phyloP scores from a whole-genome alignment of 2,888 invertebrate species.

The Germaria angustata region DNA sequence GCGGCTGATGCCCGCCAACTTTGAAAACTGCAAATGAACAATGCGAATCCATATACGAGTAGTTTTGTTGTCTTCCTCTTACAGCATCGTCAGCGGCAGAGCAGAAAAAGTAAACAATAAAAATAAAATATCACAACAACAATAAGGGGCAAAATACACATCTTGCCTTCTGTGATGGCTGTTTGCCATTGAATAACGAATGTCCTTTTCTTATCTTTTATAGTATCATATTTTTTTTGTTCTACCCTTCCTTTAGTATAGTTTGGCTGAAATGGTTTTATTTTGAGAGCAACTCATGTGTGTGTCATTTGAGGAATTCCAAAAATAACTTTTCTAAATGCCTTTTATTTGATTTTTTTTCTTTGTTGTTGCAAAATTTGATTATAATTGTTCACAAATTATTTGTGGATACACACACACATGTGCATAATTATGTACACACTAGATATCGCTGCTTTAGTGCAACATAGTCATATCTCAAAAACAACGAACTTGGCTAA shows the following conservation, averaged over 20 bases:
- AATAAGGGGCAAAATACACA: slow-evolving; percentile 9
- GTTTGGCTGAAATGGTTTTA: no score
- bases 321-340: slow-evolving; percentile 54
- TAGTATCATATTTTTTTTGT: no score
- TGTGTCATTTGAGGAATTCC: no score
- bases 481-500: no score
- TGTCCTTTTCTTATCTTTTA: not conserved
- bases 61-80: slow-evolving; percentile 44
- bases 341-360: slow-evolving; percentile 55
- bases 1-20: slow-evolving; percentile 3
- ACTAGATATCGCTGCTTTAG: no score
- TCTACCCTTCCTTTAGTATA: no score
- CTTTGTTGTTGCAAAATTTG: slow-evolving; percentile 45
- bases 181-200: not conserved
- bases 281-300: no score
- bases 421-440: no score
- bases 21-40: slow-evolving; percentile 3
- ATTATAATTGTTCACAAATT: not conserved
- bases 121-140: not conserved
- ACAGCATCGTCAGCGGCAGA: not conserved
- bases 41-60: slow-evolving; percentile 2
- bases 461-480: no score
- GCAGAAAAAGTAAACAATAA: not conserved
- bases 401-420: not conserved
- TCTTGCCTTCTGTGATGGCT: slow-evolving; percentile 20